Percentiles rank a stretch among this genome's conserved stretches.
phyloP scores from a whole-genome alignment of 2,888 invertebrate genomes.

The Caenorhabditis auriculariae region DNA sequence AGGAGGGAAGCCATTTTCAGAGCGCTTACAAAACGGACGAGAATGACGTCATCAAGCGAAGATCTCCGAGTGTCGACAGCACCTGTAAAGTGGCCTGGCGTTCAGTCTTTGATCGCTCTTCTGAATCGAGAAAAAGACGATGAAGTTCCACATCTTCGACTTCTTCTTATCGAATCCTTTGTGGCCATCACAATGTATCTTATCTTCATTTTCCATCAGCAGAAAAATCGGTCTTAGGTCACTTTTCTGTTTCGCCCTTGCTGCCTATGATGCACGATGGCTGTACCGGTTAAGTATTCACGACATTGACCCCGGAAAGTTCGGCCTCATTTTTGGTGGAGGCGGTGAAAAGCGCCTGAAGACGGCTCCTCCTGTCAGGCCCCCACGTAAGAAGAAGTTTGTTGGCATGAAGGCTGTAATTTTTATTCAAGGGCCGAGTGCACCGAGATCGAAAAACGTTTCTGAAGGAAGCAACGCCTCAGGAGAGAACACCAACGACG shows the following conservation, averaged over 20 bases:
- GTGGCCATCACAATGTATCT: conserved; percentile 73
- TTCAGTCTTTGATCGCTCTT: conserved; percentile 85
- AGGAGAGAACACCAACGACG: conserved; percentile 9
- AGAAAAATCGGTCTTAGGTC: conserved; percentile 67
- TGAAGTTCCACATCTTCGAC: conserved; percentile 83
- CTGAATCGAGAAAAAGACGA: conserved; percentile 91
- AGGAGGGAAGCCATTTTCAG: no score
- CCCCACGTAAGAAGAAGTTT: conserved; percentile 43
- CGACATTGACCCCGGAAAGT: conserved; percentile 77
- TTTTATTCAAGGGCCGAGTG: conserved; percentile 31
- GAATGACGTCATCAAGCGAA: conserved; percentile 21
- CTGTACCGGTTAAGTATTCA: conserved; percentile 82
- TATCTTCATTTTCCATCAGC: not conserved
- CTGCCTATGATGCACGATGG: conserved; percentile 89
- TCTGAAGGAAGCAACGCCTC: conserved; percentile 1
- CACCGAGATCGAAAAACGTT: conserved; percentile 10
- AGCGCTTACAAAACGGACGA: conserved; percentile 31
- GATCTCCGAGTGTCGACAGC: conserved; percentile 50
- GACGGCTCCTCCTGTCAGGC: conserved; percentile 41
- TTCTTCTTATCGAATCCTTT: conserved; percentile 88
- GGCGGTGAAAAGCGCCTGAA: conserved; percentile 80
- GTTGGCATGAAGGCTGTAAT: not conserved
- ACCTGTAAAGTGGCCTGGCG: conserved; percentile 77
- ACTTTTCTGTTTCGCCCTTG: conserved; percentile 85
- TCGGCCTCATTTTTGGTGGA: conserved; percentile 83